Percentiles rank a stretch among this genome's conserved stretches.
phyloP scores from a whole-genome alignment of 1,140 invertebrate genomes.

The Drosophila mojavensis region DNA sequence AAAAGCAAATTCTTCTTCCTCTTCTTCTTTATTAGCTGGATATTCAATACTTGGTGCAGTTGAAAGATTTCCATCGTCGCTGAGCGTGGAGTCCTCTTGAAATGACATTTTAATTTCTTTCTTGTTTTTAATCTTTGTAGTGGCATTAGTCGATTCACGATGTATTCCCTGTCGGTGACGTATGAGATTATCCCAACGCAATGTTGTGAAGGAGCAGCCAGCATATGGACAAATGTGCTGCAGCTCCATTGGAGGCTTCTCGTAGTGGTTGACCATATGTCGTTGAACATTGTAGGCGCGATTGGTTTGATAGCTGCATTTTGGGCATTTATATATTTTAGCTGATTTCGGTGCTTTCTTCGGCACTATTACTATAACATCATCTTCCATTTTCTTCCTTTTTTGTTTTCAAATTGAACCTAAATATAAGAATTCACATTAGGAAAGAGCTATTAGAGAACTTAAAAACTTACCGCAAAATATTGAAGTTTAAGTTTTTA shows the following conservation, averaged over 20 bases:
- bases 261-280: slow-evolving; percentile 12
- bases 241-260: slow-evolving; percentile 29
- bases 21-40: background rate
- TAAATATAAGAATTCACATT: background rate
- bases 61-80: background rate
- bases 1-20: background rate
- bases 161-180: slow-evolving; percentile 25
- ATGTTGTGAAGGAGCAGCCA: slow-evolving; percentile 1
- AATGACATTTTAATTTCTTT: background rate
- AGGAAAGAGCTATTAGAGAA: background rate
- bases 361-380: slow-evolving; percentile 3
- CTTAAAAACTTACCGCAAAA: background rate
- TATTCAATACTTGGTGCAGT: background rate
- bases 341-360: background rate
- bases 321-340: slow-evolving; percentile 10
- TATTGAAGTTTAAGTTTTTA: background rate
- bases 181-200: slow-evolving; percentile 37
- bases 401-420: background rate
- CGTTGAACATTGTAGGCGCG: slow-evolving; percentile 15
- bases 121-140: background rate
- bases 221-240: slow-evolving; percentile 9
- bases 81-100: background rate
- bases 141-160: background rate
- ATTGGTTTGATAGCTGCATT: slow-evolving; percentile 20
- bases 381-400: slow-evolving; percentile 2